These are phyloP conservation scores for Thermophis baileyi DNA, from an alignment of 2,113 vertebrate species.

Conservation along the genomic window DNA sequence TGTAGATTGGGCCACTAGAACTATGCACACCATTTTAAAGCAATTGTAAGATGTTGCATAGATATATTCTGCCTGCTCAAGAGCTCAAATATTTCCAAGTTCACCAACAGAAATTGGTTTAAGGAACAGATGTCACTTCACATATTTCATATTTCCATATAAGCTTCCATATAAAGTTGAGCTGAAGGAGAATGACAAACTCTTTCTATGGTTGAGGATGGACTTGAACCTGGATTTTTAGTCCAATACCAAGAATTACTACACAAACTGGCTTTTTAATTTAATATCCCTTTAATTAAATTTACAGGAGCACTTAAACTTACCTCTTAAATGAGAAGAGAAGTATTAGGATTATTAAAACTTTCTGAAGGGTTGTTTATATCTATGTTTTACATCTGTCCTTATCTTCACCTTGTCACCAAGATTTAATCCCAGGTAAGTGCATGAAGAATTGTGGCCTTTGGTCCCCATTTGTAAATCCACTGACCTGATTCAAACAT, in stretches of 20 bases:
- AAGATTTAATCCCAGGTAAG: neutral
- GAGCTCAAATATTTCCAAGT: neutral
- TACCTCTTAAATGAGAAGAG: neutral
- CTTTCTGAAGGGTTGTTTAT: neutral
- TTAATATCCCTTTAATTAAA: neutral
- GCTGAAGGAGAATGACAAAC: neutral
- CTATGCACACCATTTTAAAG: neutral
- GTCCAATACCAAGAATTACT: neutral
- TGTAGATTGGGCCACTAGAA: neutral
- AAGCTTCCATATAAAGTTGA: neutral
- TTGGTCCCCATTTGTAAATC: neutral
- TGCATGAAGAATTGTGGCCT: neutral
- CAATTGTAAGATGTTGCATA: neutral
- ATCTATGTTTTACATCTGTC: neutral
- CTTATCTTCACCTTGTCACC: neutral
- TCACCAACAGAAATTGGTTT: neutral
- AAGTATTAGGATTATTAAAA: neutral
- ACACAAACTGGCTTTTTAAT: neutral
- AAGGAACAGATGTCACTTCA: neutral
- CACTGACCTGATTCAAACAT: neutral
- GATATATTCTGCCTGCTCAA: neutral
- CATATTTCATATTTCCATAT: neutral
- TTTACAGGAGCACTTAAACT: neutral
- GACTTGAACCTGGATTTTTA: neutral
- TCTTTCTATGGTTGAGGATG: neutral